phyloP scores from a whole-genome alignment of 2,797 vertebrate genomes.

The Calcarius lapponicus region DNA sequence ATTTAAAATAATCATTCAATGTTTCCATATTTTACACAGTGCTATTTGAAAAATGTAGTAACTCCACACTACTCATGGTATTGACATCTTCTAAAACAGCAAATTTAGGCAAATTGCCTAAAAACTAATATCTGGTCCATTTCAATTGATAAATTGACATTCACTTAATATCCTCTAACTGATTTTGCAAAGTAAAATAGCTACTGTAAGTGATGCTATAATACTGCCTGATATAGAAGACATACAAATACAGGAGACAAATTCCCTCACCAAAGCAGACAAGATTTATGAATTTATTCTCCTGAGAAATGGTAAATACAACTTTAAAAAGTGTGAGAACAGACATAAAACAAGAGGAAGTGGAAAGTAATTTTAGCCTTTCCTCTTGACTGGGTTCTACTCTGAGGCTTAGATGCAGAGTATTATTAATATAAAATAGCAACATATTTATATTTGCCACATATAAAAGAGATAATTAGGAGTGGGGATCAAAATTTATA shows the following conservation, averaged over 20 bases:
- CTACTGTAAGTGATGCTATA: not conserved
- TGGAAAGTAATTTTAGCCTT: not conserved
- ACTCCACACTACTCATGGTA: not conserved
- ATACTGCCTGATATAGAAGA: not conserved
- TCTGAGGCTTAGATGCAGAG: not conserved
- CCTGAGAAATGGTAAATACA: not conserved
- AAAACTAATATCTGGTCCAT: not conserved
- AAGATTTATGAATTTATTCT: not conserved
- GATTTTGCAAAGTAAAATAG: not conserved
- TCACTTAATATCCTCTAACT: not conserved
- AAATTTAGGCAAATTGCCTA: not conserved
- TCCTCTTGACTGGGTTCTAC: not conserved
- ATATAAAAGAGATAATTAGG: not conserved
- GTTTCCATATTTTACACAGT: not conserved
- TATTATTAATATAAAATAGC: not conserved
- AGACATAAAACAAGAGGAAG: not conserved
- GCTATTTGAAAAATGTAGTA: not conserved
- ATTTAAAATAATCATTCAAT: not conserved
- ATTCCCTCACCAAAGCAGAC: not conserved
- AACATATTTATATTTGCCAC: not conserved
- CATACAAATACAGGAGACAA: accelerated
- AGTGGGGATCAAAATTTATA: not conserved
- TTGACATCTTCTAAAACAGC: not conserved
- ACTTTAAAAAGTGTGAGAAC: not conserved
- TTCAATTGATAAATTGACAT: not conserved